A percentile compares a stretch with the other conserved stretches of the same genome.
These are phyloP conservation scores for Carassius gibelio DNA, from an alignment of 2,113 vertebrate genomes.

Conservation along the genomic window DNA sequence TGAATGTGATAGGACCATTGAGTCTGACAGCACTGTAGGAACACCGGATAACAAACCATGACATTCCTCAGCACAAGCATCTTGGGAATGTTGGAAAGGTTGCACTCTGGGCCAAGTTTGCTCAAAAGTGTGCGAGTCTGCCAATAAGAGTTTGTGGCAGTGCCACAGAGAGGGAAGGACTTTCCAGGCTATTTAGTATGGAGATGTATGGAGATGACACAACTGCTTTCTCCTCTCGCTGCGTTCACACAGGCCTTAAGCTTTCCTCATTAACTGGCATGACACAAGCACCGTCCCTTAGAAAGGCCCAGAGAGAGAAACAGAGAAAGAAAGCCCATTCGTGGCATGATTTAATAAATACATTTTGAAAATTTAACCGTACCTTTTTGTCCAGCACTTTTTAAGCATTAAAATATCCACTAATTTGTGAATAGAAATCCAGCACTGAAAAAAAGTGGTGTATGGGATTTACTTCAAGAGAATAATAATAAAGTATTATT, in stretches of 20 bases:
- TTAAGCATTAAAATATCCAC: neutral
- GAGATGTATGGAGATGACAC: slow-evolving; percentile 71
- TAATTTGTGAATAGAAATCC: no score
- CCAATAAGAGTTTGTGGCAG: slow-evolving; percentile 28
- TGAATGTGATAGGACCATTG: slow-evolving; percentile 6
- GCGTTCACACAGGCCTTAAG: slow-evolving; percentile 60
- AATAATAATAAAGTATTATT: no score
- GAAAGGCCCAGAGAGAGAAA: slow-evolving; percentile 47
- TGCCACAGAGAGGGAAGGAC: neutral
- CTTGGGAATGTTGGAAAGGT: slow-evolving; percentile 34
- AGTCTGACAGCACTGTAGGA: slow-evolving; percentile 17
- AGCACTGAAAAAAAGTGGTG: neutral
- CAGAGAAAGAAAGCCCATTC: slow-evolving; percentile 24
- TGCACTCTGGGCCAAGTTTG: slow-evolving; percentile 29
- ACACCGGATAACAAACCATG: neutral
- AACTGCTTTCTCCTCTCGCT: slow-evolving; percentile 48
- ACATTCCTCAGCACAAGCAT: neutral
- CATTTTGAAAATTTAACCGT: neutral
- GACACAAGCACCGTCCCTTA: slow-evolving; percentile 66
- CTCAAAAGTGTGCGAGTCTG: neutral
- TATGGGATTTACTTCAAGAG: neutral
- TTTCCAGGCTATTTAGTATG: slow-evolving; percentile 70
- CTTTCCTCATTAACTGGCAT: slow-evolving; percentile 70
- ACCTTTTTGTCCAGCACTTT: neutral
- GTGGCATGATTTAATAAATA: slow-evolving; percentile 22